Evolutionary conservation across 37 sponge, comb jelly and placozoan genomes (phyloP), one percentile per base, ranked within the genome.

Genomic region (Cladorhizidae sp.): DNA sequence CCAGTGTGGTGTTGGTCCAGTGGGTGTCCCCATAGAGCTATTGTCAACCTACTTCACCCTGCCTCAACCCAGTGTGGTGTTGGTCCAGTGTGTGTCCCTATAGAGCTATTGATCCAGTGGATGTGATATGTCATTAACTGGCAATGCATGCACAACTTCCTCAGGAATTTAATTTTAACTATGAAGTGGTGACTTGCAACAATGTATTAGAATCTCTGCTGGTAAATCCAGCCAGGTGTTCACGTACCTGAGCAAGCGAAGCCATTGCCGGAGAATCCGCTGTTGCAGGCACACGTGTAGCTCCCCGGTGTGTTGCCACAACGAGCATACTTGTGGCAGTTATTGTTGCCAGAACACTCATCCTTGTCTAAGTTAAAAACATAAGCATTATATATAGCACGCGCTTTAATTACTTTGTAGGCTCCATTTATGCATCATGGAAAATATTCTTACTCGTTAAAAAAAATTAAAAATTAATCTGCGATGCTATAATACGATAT

Each of bases 341-440:
- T 37, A 15, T 71, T 36, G 18, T 12, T 71, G 40, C 72, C 72
- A 36, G 9, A 12, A 35, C 72, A 71, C 40, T 71, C 72, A 71
- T 71, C 17, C 25, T 9, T 35, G 33, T 71, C 72, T 71, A 52
- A 18, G 54, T 52, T 18, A 15, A 18, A 52, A 52, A 52, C 54
- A 52, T 15, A 52, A 52, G 11, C 15, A 11, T 52, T 18, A 11
- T 18, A 18, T 15, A 52, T 18, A 52, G 54, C 15, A 71, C 33
- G 8, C 7, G 40, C 40, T 21, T 20, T 17, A 71, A 21, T 18
- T 71, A n/a, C n/a, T n/a, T n/a, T n/a, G n/a, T n/a, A n/a, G n/a
- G n/a, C n/a, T n/a, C n/a, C n/a, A n/a, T n/a, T n/a, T n/a, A n/a
- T n/a, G n/a, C n/a, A n/a, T n/a, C n/a, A n/a, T n/a, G n/a, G n/a